Evolutionary conservation across 92 coral and sea anemone genomes (phyloP).

Genomic region (Virgularia gustaviana): DNA sequence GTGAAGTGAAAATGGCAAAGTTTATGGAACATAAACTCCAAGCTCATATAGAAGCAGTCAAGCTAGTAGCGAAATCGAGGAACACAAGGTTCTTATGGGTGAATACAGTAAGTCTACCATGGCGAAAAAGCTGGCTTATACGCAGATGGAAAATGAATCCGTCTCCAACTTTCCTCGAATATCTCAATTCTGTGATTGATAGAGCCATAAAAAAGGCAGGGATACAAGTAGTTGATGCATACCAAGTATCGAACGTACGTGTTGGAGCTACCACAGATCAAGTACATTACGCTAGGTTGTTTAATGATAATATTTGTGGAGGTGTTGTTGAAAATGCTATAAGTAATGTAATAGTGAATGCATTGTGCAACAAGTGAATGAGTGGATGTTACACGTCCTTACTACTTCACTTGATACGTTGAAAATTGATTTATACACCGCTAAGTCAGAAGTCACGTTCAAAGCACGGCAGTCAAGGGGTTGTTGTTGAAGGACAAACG

Average conservation of each 20-base stretch:
- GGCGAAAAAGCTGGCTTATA: slow-evolving; percentile 89
- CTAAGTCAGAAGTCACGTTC: no score
- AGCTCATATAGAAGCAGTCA: slow-evolving; percentile 71
- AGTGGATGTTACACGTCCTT: no score
- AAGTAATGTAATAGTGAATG: slow-evolving; percentile 84
- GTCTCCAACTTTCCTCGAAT: slow-evolving; percentile 78
- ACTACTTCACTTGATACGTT: no score
- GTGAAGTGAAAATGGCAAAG: slow-evolving; percentile 68
- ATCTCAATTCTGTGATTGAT: slow-evolving; percentile 72
- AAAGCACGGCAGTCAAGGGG: no score
- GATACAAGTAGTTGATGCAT: slow-evolving; percentile 85
- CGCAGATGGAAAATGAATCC: slow-evolving; percentile 91
- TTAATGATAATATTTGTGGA: slow-evolving; percentile 83
- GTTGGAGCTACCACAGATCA: slow-evolving; percentile 90
- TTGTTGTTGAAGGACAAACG: no score
- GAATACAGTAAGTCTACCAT: slow-evolving; percentile 82
- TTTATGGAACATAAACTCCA: slow-evolving; percentile 66
- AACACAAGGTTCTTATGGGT: slow-evolving; percentile 69
- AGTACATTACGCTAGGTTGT: slow-evolving; percentile 85
- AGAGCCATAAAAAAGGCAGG: slow-evolving; percentile 59
- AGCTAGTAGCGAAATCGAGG: slow-evolving; percentile 39
- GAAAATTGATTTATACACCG: no score
- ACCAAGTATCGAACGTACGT: slow-evolving; percentile 91
- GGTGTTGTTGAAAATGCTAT: slow-evolving; percentile 96
- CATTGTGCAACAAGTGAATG: slow-evolving; percentile 71